A percentile compares a stretch with the other conserved stretches of the same genome.
Conservation (phyloP, 2,797 vertebrate species). For the Neoniphon sammara region DNA sequence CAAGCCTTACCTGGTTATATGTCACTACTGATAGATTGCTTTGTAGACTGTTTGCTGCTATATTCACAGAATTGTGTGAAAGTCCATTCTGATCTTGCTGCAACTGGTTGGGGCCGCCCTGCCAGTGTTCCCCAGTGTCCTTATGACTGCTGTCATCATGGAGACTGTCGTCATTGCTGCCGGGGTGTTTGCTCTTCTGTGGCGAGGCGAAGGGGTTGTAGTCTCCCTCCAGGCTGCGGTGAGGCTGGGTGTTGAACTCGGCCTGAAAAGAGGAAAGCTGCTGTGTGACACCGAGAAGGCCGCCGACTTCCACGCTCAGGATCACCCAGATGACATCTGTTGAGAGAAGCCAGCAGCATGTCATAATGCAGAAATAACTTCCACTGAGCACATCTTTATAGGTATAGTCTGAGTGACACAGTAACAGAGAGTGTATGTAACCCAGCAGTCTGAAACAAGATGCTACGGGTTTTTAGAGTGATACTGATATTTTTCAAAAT, state of each 20-base stretch:
- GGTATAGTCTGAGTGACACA: too few species aligned
- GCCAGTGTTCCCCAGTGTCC: constrained; percentile 93
- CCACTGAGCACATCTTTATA: neutral
- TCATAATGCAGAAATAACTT: neutral
- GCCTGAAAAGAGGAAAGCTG: constrained; percentile 99
- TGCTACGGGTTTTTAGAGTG: neutral
- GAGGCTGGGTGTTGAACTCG: constrained; percentile 98
- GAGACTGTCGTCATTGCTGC: constrained; percentile 90
- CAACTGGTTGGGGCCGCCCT: constrained; percentile 90
- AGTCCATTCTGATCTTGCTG: constrained; percentile 99
- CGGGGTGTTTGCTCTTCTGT: constrained; percentile 97
- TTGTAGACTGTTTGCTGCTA: constrained; percentile 98
- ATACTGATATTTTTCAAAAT: too few species aligned
- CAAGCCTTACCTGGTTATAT: constrained; percentile 94
- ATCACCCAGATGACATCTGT: constrained; percentile 99
- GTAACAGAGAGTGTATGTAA: too few species aligned
- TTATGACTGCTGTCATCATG: constrained; percentile 76
- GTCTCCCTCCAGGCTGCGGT: constrained; percentile 95
- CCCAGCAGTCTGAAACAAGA: neutral
- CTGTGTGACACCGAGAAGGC: constrained; percentile 98
- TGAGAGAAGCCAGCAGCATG: neutral
- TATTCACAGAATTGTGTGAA: constrained; percentile 99
- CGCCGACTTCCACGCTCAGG: constrained; percentile 97
- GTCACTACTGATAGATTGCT: constrained; percentile 99
- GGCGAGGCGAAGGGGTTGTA: constrained; percentile 99